phyloP scores from a whole-genome alignment of 2,797 vertebrate species.

The Chiloscyllium punctatum region DNA sequence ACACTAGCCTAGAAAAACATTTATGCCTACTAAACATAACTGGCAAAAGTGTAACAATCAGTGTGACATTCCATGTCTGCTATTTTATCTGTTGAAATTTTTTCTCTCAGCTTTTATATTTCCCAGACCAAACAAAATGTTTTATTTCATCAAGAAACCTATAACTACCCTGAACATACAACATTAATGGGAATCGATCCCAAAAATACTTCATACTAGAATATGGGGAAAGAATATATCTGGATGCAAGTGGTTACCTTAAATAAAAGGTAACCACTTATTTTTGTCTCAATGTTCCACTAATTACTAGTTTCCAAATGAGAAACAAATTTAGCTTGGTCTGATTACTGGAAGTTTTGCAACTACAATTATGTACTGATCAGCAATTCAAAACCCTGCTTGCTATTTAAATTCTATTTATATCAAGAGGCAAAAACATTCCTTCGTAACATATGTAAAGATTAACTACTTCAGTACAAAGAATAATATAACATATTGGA shows the following conservation, averaged over 20 bases:
- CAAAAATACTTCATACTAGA: neutral
- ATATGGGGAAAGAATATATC: neutral
- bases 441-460: neutral
- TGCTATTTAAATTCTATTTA: neutral
- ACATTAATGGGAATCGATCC: neutral
- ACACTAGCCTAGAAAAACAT: neutral
- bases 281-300: neutral
- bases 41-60: too few relatives aligned
- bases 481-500: neutral
- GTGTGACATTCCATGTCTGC: neutral
- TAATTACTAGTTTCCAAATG: conserved; percentile 15
- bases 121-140: neutral
- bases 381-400: neutral
- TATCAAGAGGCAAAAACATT: neutral
- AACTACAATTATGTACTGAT: neutral
- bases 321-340: neutral
- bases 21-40: neutral
- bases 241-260: neutral
- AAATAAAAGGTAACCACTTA: neutral
- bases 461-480: neutral
- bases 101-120: neutral
- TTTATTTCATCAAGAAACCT: too few relatives aligned
- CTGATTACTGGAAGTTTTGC: neutral
- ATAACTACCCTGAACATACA: neutral
- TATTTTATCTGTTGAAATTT: neutral